Evolutionary conservation across 1,140 invertebrate genomes (phyloP), one percentile per base, ranked within the genome.

Genomic region (Triops cancriformis): DNA sequence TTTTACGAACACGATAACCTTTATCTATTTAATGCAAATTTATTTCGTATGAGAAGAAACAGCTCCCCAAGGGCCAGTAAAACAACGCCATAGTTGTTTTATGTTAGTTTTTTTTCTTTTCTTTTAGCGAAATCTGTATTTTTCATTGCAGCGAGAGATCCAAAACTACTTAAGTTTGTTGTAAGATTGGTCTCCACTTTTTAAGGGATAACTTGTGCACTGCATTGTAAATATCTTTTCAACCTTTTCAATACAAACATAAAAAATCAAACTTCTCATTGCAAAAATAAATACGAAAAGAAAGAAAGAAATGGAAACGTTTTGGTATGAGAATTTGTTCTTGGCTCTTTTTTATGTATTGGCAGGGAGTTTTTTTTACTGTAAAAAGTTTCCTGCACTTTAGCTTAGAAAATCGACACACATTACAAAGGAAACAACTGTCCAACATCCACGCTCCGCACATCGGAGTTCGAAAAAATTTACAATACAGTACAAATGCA

Each of bases 331-430:
- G 51, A 64, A 45, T 12, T 45, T 45, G 51, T 64, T 64, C 14
- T 37, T 37, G 31, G n/a, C 51, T 64, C 51, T 64, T 37, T 37
- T 37, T 64, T 64, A n/a, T 64, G 51, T 64, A 64, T 64, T 64
- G 51, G 51, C 51, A 64, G 51, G 51, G 51, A 23, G 31, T 37
- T 37, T 37, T 37, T 64, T 64, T 64, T 64, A 64, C 51, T 64
- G 51, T 64, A 64, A 64, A 64, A 64, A 64, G 6, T 64, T 18
- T 23, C 51, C 23, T 18, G 18, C 23, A n/a, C 23, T 64, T 64
- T 64, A 18, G 23, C 51, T 64, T 64, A 64, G 51, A 64, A 64
- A 64, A 64, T 64, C 51, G 51, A 64, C 51, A 64, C n/a, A 64
- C 18, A 64, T 37, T 37, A 64, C 14, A n/a, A 23, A 64, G 51